These are phyloP conservation scores for Bruchidius siliquastri DNA, from an alignment of 2,888 invertebrate genomes.

Conservation along the genomic window DNA sequence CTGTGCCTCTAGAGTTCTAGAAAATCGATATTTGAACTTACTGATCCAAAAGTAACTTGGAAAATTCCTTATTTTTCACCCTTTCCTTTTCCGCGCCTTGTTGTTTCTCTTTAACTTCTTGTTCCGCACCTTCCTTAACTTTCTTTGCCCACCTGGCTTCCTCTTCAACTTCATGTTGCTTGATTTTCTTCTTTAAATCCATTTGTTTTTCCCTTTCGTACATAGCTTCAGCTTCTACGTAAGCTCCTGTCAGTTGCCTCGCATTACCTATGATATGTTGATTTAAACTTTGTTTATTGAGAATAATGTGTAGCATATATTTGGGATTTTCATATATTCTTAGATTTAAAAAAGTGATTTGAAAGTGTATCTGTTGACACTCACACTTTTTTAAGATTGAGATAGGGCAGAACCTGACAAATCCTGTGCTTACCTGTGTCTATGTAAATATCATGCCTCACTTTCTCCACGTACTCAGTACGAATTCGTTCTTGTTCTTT, in stretches of 20 bases:
- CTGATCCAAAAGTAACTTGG: not conserved
- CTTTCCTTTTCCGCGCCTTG: slow-evolving; percentile 16
- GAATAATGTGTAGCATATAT: too few species aligned
- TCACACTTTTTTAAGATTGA: too few species aligned
- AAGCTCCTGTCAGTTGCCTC: slow-evolving; percentile 36
- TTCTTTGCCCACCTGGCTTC: slow-evolving; percentile 29
- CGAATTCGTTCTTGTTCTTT: slow-evolving; percentile 31
- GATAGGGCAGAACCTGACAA: too few species aligned
- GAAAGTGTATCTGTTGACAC: too few species aligned
- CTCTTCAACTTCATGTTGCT: slow-evolving; percentile 34
- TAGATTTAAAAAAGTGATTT: too few species aligned
- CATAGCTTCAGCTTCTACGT: slow-evolving; percentile 36
- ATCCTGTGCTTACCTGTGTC: slow-evolving; percentile 27
- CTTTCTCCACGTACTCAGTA: slow-evolving; percentile 33
- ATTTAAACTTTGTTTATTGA: too few species aligned
- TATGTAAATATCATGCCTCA: slow-evolving; percentile 33
- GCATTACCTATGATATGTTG: slow-evolving; percentile 21
- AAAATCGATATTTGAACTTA: not conserved
- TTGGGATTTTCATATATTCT: too few species aligned
- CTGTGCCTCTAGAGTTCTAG: too few species aligned
- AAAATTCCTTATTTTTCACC: not conserved
- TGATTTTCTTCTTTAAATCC: slow-evolving; percentile 35
- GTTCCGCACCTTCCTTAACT: slow-evolving; percentile 28
- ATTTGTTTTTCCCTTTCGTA: slow-evolving; percentile 39
- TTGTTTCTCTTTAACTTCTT: slow-evolving; percentile 31